Evolutionary conservation across 2,888 invertebrate genomes (phyloP).

Genomic region (Siphonodentalium dalli): DNA sequence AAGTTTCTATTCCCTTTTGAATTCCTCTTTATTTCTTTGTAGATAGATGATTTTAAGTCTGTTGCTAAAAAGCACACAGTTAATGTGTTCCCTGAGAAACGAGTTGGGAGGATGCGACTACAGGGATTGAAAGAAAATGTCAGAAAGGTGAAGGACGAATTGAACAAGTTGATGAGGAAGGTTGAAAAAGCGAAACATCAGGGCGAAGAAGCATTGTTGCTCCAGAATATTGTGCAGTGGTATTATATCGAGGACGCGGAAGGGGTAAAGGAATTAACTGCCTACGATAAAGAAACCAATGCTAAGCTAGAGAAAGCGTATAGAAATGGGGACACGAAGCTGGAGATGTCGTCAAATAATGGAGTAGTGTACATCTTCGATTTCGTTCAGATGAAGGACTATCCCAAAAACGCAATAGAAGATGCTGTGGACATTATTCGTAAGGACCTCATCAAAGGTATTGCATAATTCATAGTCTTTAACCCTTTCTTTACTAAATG

Average conservation of each 20-base stretch:
- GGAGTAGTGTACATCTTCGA: constrained; percentile 18
- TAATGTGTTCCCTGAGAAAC: constrained; percentile 6
- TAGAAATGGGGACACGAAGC: neutral
- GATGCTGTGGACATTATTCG: constrained; percentile 20
- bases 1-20: too few relatives aligned
- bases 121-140: constrained; percentile 6
- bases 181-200: neutral
- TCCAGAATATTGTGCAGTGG: neutral
- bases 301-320: constrained; percentile 9
- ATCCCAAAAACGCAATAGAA: constrained; percentile 2
- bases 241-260: neutral
- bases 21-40: too few relatives aligned
- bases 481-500: neutral
- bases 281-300: constrained; percentile 14
- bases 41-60: too few relatives aligned
- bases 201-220: neutral
- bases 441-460: constrained; percentile 25
- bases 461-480: neutral
- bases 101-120: constrained; percentile 12
- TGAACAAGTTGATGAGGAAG: constrained; percentile 4
- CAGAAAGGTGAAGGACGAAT: neutral
- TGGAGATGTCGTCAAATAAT: constrained; percentile 4
- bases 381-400: constrained; percentile 23
- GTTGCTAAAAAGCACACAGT: too few relatives aligned
- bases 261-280: constrained; percentile 5